These are phyloP conservation scores for Lichenostomus cassidix DNA, from an alignment of 2,113 vertebrate genomes.

Conservation along the genomic window DNA sequence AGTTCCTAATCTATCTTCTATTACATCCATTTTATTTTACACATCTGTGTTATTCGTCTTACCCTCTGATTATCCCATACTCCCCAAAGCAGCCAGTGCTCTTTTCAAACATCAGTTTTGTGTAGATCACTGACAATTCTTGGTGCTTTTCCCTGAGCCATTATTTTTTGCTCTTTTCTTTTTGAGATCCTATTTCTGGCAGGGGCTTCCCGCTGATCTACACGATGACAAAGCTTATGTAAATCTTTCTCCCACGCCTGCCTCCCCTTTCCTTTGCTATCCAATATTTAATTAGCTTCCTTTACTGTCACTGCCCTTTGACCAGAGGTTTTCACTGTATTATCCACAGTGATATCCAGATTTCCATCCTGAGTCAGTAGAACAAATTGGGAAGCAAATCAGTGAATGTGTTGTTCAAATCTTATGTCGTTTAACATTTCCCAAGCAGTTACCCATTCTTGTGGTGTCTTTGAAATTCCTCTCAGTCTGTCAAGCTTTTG, in stretches of 20 bases:
- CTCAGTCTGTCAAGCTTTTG: not conserved
- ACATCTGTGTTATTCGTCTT: conserved; percentile 10
- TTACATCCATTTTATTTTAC: not conserved
- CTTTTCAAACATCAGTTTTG: not conserved
- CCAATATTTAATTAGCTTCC: conserved; percentile 40
- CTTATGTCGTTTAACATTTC: not conserved
- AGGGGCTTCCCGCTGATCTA: conserved; percentile 10
- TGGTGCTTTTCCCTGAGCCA: not conserved
- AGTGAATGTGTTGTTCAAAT: not conserved
- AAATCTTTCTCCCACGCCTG: conserved; percentile 29
- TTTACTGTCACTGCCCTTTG: conserved; percentile 24
- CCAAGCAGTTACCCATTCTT: not conserved
- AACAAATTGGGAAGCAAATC: not conserved
- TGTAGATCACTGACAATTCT: fast-evolving
- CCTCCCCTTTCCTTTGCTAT: conserved; percentile 10
- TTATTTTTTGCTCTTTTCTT: conserved; percentile 7
- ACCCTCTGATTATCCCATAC: not conserved
- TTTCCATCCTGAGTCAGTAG: conserved; percentile 37
- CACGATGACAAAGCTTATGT: conserved; percentile 12
- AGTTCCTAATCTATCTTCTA: conserved; percentile 16
- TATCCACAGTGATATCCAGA: conserved; percentile 12
- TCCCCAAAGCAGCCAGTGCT: not conserved
- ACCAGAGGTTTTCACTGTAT: conserved; percentile 3
- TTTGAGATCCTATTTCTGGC: not conserved
- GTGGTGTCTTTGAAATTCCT: not conserved